Base-by-base conservation (phyloP, 2,113 vertebrate genomes). In the Mormyrus iriodes region DNA sequence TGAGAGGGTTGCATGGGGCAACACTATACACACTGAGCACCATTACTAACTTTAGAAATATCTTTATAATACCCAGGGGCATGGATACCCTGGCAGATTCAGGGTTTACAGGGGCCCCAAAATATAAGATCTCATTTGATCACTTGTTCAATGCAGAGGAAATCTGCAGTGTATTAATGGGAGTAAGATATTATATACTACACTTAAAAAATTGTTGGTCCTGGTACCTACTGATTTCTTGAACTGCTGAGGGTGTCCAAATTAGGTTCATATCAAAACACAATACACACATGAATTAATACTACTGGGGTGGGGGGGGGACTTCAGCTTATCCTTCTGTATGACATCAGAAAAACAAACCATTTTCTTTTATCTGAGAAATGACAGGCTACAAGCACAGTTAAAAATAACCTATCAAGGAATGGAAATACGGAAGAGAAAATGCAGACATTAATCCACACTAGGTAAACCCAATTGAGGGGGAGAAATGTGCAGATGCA, bases 391-490 rank as follows among this genome's bases (percentile, higher is more conserved):
- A 79, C 73, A 84, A 12, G 82, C 7, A 21, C 21, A 84, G 82
- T 44, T 48, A 84, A 24, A 84, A 84, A 84, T 84, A 46, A 84
- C 82, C 19, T 8, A 48, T 24, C 21, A 19, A 24, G 35, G 73
- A 79, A 84, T 44, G 35, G 17, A 8, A 55, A 53, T 15, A 39
- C n/a, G 27, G n/a, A 52, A 46, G 17, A 52, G 93, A 94, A 49
- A 88, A 69, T 51, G 86, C 90, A 90, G 91, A 27, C n/a, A 83
- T 44, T 42, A 35, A 39, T n/a, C n/a, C 46, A 49, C 12, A 24
- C 93, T 61, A 27, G 55, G 55, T 61, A 87, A 65, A 65, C 91
- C 89, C 39, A 42, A 89, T 87, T 90, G 92, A 15, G 19, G 19
- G 31, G n/a, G 21, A 13, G 21, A 55, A 46, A 83, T 88, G 90